Base-by-base conservation (phyloP, 2,113 vertebrate species). In the Cyphomyrus discorhynchus region DNA sequence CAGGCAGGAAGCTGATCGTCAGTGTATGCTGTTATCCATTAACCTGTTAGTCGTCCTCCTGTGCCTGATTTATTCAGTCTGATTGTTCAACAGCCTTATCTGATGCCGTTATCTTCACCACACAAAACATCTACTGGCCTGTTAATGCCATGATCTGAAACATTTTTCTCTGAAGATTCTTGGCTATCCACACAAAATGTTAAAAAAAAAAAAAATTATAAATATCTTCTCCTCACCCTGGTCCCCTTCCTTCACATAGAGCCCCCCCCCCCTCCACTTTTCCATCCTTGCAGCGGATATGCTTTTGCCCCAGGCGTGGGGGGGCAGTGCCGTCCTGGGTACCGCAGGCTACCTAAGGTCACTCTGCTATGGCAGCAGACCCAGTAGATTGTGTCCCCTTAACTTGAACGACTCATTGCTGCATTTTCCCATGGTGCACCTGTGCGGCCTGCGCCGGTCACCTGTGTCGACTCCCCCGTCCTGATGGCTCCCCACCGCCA, bases 111-210 rank as follows among this genome's bases (percentile, higher is more conserved):
- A 24, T 88, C 80, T 46, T 89, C 70, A n/a, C n/a, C 9, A 66
- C 62, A 27, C n/a, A 31, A 27, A 10, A 66, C n/a, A 27, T 27
- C 24, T 9, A 66, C 7, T n/a, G 24, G 58, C n/a, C 24, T n/a
- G 8, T 66, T 66, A 10, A 27, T 27, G 2, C 24, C 58, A n/a
- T 62, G 8, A 66, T 66, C 8, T 3, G n/a, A 27, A 66, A 31
- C 42, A 35, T 86, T 88, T 83, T 88, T 86, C 90, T 45, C 39
- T 84, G 39, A 80, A 5, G 31, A 5, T 80, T 83, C 45, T 83
- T 83, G 80, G 17, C 21, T 24, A 21, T 42, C 80, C 7, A 45
- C 11, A 21, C 31, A 46, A 82, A 82, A 39, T 82, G 31, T 80
- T 80, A 24, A 83, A 83, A 45, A 47, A 49, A 11, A 49, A 49